Base-by-base conservation (phyloP, 1,140 invertebrate species). In the Choristoneura fumiferana region DNA sequence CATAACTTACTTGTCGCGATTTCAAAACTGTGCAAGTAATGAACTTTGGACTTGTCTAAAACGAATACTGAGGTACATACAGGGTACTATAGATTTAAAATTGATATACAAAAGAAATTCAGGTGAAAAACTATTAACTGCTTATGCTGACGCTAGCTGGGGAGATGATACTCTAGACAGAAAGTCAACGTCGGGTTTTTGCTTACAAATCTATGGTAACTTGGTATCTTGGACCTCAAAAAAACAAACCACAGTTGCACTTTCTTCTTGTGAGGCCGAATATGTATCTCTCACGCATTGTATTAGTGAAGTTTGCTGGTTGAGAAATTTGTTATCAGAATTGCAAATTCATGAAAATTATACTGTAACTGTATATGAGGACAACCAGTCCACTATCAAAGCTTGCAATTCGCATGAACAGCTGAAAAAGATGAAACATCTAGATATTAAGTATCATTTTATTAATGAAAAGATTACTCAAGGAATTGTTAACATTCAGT, bases 231-330 rank as follows among this genome's bases (percentile, higher is more conserved):
- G 82, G 81, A 63, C 57, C 10, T 78, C 62, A 5, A 77, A 71
- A 45, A 83, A 78, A 35, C 79, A 84, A 57, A 61, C 49, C 5
- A 63, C 63, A 22, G 72, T 81, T 4, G 62, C 83, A 14, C 52
- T 77, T 0, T 84, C 73, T 2, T 73, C 73, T 1, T 73, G 71
- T 5, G 78, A 87, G 58, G 58, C 80, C 0, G 80, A 87, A 45
- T 85, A 80, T 67, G 68, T 78, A n/a, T n/a, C n/a, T n/a, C n/a
- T n/a, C n/a, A n/a, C 12, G 64, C 78, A 8, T 54, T 76, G 15
- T 54, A 15, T 38, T 58, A 13, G 67, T 58, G 69, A 69, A 38
- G 54, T 45, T 13, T 45, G 65, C 13, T 67, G 61, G 59, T 10
- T 78, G 18, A 60, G 8, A 12, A 52, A 52, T 29, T 1, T 52